phyloP scores from a whole-genome alignment of 2,888 invertebrate genomes.

The Busseola fusca region DNA sequence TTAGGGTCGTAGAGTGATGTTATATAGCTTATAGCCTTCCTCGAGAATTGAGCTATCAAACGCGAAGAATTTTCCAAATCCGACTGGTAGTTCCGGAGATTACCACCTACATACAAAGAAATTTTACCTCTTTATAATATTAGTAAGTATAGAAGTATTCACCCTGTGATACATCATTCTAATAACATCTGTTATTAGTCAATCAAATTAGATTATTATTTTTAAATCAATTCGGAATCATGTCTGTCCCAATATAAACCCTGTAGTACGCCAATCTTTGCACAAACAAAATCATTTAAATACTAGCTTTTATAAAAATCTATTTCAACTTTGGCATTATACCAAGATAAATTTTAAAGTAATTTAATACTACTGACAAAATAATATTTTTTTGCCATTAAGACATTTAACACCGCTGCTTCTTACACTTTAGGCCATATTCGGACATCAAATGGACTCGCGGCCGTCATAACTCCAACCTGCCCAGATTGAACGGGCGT shows the following conservation, averaged over 20 bases:
- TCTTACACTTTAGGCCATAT: constrained; percentile 58
- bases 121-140: no score
- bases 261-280: background rate
- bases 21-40: no score
- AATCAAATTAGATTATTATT: background rate
- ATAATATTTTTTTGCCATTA: background rate
- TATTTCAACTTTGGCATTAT: background rate
- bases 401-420: constrained; percentile 24
- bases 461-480: constrained; percentile 78
- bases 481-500: constrained; percentile 77
- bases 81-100: no score
- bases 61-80: no score
- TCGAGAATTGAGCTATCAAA: no score
- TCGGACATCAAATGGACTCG: constrained; percentile 71
- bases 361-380: background rate
- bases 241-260: background rate
- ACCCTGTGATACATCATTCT: background rate
- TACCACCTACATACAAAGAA: no score
- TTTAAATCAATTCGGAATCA: background rate
- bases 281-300: background rate
- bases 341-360: background rate
- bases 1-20: no score
- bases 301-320: background rate
- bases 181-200: background rate
- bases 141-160: no score